Evolutionary conservation across 2,888 invertebrate genomes (phyloP), one percentile per base, ranked within the genome.

Genomic region (Tipula vernalis): DNA sequence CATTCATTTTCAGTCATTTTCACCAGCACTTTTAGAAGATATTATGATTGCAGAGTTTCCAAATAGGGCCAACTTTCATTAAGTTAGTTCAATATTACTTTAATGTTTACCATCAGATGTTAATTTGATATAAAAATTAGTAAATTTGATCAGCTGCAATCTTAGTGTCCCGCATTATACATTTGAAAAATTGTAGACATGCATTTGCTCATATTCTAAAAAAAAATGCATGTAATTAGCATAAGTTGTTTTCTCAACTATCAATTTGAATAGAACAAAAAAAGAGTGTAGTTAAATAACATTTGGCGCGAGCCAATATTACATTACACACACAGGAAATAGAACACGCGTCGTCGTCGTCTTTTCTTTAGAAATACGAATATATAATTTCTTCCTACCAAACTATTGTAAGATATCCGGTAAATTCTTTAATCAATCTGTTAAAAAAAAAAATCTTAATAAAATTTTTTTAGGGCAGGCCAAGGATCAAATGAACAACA

Each of bases 331-430:
- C 10, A 91, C 90, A 90, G 91, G 91, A 91, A 91, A 89, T 91
- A 88, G 89, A 90, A 90, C 91, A 91, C 91, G 91, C 91, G 91
- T 89, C 91, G 87, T 42, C 84, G 57, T 84, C 71, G 87, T 83
- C 84, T 86, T 86, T 86, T 83, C 83, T 83, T 87, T 83, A 87
- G 47, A 86, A 47, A 71, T 71, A 28, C 12, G 15, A 71, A 71
- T 28, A 18, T 51, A 51, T 51, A 51, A 51, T 71, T 71, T 71
- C 71, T 28, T 71, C 71, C 71, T 71, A 28, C 18, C 18, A 71
- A 28, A 71, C 71, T 18, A 71, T 71, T 71, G 71, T 71, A 71
- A 71, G 71, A 71, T 71, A 71, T 71, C 71, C 71, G 71, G 71
- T 71, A 71, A 71, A 71, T 71, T 71, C 71, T 71, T 71, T 71